A percentile compares a stretch with the other conserved stretches of the same genome.
Conservation (phyloP, 2,888 invertebrate species). For the Silvanus unidentatus region DNA sequence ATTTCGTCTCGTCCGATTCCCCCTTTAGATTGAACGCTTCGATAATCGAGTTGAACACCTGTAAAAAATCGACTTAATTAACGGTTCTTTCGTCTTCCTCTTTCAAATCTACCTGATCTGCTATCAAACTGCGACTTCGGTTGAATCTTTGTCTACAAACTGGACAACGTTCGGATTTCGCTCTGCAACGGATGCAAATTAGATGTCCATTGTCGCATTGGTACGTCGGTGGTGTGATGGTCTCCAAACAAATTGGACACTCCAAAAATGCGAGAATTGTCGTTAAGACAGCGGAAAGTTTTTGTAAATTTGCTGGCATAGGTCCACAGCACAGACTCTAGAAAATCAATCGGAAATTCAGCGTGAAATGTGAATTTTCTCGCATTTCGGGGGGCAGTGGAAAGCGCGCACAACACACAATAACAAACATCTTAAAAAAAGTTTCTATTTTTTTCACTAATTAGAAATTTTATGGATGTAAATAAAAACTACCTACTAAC, state of each 20-base stretch:
- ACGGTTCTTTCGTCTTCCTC: background rate
- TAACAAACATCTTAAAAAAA: too few relatives aligned
- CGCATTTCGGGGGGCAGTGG: too few relatives aligned
- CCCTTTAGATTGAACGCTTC: constrained; percentile 48
- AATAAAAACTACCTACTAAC: constrained; percentile 3
- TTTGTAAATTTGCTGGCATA: constrained; percentile 51
- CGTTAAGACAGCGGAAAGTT: constrained; percentile 50
- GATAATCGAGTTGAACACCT: constrained; percentile 49
- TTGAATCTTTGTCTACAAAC: constrained; percentile 55
- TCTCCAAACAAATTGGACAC: constrained; percentile 61
- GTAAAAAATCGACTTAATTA: constrained; percentile 14
- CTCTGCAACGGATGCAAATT: constrained; percentile 56
- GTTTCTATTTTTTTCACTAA: background rate
- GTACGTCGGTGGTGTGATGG: constrained; percentile 56
- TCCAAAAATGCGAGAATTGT: constrained; percentile 52
- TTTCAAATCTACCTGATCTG: constrained; percentile 45
- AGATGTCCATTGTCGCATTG: constrained; percentile 64
- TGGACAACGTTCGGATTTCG: constrained; percentile 56
- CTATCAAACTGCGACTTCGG: constrained; percentile 50
- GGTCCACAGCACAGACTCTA: constrained; percentile 52
- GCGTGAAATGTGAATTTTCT: too few relatives aligned
- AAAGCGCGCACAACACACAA: too few relatives aligned
- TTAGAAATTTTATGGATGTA: background rate
- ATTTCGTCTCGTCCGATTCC: constrained; percentile 35
- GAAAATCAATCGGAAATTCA: constrained; percentile 16